Evolutionary conservation across 2,888 invertebrate genomes (phyloP).

Genomic region (Schizaphis graminum): DNA sequence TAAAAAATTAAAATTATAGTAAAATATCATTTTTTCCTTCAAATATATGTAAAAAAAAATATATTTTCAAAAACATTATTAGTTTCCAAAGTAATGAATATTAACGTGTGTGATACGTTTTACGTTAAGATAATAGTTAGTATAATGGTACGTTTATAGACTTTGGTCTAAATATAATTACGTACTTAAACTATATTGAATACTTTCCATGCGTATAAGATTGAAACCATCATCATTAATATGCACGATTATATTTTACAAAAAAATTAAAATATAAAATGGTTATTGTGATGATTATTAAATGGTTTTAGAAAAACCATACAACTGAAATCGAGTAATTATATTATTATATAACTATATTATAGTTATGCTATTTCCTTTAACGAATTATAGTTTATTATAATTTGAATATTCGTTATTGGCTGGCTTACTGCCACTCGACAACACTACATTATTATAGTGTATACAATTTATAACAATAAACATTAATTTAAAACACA

Average conservation of each 20-base stretch:
- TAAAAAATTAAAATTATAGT: background rate
- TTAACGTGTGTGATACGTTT: background rate
- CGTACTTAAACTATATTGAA: background rate
- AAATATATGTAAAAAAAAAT: background rate
- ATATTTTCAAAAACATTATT: background rate
- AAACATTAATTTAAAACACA: slow-evolving; percentile 14
- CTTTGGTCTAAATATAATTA: background rate
- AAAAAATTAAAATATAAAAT: background rate
- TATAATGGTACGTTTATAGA: no score
- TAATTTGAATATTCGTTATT: background rate
- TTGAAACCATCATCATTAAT: background rate
- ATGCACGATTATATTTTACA: background rate
- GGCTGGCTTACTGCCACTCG: background rate
- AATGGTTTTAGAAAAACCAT: background rate
- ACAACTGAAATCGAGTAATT: background rate
- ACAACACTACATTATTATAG: background rate
- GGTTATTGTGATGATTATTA: background rate
- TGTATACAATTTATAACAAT: slow-evolving; percentile 8
- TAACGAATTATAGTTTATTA: background rate
- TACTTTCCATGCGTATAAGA: background rate
- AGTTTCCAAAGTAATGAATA: background rate
- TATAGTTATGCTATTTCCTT: background rate
- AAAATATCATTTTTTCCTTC: background rate
- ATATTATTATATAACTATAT: background rate
- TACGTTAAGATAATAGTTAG: background rate